These are phyloP conservation scores for Saccostrea cuccullata DNA, from an alignment of 1,140 invertebrate genomes.

Conservation along the genomic window DNA sequence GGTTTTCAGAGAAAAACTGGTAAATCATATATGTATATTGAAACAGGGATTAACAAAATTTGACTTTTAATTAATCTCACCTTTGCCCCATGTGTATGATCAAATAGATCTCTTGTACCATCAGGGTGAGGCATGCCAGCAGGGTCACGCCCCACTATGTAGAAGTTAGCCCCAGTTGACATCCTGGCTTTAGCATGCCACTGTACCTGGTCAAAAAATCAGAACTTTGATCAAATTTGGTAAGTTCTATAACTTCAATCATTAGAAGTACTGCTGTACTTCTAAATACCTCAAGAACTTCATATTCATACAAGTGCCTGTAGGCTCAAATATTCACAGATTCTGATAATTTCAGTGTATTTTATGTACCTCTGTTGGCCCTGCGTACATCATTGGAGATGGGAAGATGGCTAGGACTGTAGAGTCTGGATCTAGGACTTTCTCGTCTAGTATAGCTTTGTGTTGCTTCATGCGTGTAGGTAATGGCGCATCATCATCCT, in stretches of 20 bases:
- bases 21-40: no score
- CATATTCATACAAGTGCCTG: no score
- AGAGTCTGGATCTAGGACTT: slow-evolving; percentile 88
- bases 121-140: slow-evolving; percentile 97
- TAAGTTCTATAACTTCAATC: no score
- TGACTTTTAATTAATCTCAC: slow-evolving; percentile 78
- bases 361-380: slow-evolving; percentile 91
- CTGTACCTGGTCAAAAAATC: slow-evolving; percentile 86
- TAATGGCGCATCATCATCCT: slow-evolving; percentile 98
- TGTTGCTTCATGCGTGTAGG: slow-evolving; percentile 80
- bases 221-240: no score
- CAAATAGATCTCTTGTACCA: slow-evolving; percentile 93
- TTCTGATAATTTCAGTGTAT: no score
- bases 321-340: no score
- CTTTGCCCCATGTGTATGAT: slow-evolving; percentile 93
- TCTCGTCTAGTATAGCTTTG: slow-evolving; percentile 91
- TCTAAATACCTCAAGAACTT: no score
- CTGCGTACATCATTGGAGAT: slow-evolving; percentile 99
- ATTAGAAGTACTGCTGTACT: no score
- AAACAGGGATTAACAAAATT: background rate
- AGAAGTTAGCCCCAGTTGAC: slow-evolving; percentile 97
- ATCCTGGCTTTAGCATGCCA: slow-evolving; percentile 99
- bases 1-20: no score
- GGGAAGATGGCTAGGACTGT: slow-evolving; percentile 99
- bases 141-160: slow-evolving; percentile 99